Percentiles rank a stretch among this genome's conserved stretches.
These are phyloP conservation scores for Brachypodius melanocephalos DNA, from an alignment of 2,113 vertebrate species.

Conservation along the genomic window DNA sequence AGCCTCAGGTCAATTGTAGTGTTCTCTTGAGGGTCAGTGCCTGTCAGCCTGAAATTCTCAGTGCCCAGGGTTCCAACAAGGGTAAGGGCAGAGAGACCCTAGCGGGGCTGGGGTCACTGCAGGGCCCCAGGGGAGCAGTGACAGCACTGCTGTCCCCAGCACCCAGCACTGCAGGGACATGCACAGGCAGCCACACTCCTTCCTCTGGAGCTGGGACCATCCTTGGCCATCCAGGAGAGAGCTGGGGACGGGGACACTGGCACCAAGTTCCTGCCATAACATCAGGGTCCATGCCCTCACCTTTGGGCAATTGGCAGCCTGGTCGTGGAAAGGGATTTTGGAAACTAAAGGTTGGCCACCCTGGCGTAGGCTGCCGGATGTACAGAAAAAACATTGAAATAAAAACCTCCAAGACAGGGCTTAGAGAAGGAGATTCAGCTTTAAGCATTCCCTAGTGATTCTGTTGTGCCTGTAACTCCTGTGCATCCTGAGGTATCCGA, in stretches of 20 bases:
- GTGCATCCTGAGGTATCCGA: rapidly evolving
- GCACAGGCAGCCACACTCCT: rapidly evolving
- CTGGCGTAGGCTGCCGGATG: rapidly evolving
- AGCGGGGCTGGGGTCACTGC: rapidly evolving
- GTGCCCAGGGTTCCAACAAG: conserved; percentile 67
- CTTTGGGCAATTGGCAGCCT: rapidly evolving
- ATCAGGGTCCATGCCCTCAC: rapidly evolving
- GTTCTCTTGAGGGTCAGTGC: not conserved
- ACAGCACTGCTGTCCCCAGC: rapidly evolving
- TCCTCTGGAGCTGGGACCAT: rapidly evolving
- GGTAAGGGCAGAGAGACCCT: conserved; percentile 61
- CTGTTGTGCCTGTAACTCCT: rapidly evolving
- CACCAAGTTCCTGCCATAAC: rapidly evolving
- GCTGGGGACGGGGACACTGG: rapidly evolving
- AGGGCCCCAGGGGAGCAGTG: rapidly evolving
- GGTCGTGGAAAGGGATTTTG: rapidly evolving
- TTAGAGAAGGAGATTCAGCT: not conserved
- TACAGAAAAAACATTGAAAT: no score
- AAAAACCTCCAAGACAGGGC: rapidly evolving
- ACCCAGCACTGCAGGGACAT: rapidly evolving
- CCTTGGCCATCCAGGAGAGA: rapidly evolving
- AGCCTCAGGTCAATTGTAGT: not conserved
- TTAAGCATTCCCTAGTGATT: rapidly evolving
- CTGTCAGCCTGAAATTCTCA: not conserved
- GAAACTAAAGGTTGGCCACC: not conserved